Conservation (phyloP, 2,888 invertebrate genomes). For the Iselma pallidipennis region DNA sequence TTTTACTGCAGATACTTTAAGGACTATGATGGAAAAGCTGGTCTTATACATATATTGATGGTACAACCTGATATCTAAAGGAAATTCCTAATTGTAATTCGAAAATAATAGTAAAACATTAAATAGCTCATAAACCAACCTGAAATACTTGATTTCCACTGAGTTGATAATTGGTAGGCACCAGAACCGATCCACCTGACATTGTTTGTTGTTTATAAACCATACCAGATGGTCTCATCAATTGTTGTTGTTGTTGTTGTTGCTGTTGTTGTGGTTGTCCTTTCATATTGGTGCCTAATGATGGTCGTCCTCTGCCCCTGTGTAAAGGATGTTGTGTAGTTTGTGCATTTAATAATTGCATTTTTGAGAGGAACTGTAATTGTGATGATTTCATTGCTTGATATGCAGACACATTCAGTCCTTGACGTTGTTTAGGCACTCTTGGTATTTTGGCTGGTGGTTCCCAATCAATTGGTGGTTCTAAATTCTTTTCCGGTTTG, state of each 20-base stretch:
- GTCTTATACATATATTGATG: too few species aligned
- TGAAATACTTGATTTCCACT: conserved; percentile 66
- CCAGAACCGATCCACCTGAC: conserved; percentile 60
- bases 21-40: too few species aligned
- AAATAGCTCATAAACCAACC: conserved; percentile 59
- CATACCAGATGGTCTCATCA: conserved; percentile 59
- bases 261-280: conserved; percentile 28
- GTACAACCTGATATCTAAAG: not conserved
- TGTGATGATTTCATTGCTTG: conserved; percentile 58
- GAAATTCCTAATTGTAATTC: not conserved
- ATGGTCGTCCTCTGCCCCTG: conserved; percentile 52
- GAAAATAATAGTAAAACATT: not conserved
- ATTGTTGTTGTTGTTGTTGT: not conserved
- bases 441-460: conserved; percentile 92
- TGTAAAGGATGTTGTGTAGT: conserved; percentile 38
- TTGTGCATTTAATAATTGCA: conserved; percentile 46
- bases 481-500: conserved; percentile 82
- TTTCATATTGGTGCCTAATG: conserved; percentile 38
- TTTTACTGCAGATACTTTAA: too few species aligned
- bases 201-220: conserved; percentile 68
- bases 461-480: conserved; percentile 89
- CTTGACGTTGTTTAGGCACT: conserved; percentile 58
- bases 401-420: conserved; percentile 52
- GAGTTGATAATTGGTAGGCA: conserved; percentile 65
- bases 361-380: conserved; percentile 49